Evolutionary conservation across 2,113 vertebrate genomes (phyloP).

Genomic region (Daboia siamensis): DNA sequence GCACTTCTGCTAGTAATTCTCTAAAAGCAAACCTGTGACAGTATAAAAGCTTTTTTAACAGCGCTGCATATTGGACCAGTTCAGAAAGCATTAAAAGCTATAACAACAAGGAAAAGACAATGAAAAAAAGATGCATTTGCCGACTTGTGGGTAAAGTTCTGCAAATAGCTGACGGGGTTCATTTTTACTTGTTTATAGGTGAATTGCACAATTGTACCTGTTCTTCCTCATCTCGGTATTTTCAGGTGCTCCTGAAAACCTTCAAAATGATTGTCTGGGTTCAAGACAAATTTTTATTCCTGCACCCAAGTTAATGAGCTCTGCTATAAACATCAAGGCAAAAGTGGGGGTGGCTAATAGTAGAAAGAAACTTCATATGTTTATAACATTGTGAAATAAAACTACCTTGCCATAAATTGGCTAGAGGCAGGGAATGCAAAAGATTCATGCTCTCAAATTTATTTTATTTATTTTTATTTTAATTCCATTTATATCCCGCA

Average conservation of each 20-base stretch:
- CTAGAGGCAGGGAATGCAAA: too few species aligned
- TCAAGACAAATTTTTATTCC: constrained; percentile 37
- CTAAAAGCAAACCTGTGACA: constrained; percentile 46
- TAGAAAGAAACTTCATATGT: background rate
- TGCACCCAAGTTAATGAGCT: constrained; percentile 51
- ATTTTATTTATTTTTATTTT: too few species aligned
- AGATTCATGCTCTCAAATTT: background rate
- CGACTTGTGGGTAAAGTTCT: constrained; percentile 33
- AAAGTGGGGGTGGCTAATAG: constrained; percentile 4
- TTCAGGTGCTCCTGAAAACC: constrained; percentile 55
- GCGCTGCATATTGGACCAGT: constrained; percentile 27
- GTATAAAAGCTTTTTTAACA: constrained; percentile 36
- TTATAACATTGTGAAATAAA: constrained; percentile 16
- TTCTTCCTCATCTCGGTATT: constrained; percentile 50
- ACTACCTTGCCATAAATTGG: background rate
- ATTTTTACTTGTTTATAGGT: constrained; percentile 63
- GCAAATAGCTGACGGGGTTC: constrained; percentile 48
- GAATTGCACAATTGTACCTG: constrained; percentile 62
- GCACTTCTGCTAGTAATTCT: constrained; percentile 27
- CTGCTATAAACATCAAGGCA: constrained; percentile 30
- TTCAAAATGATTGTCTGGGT: constrained; percentile 40
- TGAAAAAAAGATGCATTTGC: constrained; percentile 29
- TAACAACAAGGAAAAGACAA: constrained; percentile 39
- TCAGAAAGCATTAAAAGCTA: constrained; percentile 44
- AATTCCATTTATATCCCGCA: too few species aligned